Evolutionary conservation across 1,140 invertebrate genomes (phyloP).

Genomic region (Patella vulgata): DNA sequence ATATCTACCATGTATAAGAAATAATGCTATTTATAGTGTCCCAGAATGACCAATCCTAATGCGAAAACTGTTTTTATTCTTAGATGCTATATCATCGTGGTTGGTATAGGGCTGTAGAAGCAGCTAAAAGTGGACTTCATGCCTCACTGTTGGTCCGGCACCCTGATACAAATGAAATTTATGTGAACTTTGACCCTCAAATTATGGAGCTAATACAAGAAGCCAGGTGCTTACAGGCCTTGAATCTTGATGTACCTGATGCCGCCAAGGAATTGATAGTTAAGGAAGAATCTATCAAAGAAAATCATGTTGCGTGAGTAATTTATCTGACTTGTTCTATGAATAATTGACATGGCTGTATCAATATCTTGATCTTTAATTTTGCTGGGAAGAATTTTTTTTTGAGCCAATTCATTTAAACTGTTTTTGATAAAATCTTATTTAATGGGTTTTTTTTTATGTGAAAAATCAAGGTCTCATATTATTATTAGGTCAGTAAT

Average conservation of each 20-base stretch:
- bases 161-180: conserved; percentile 61
- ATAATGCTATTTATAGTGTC: neutral
- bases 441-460: no score
- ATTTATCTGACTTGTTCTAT: neutral
- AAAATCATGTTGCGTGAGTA: conserved; percentile 78
- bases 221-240: conserved; percentile 85
- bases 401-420: no score
- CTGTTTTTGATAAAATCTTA: no score
- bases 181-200: conserved; percentile 67
- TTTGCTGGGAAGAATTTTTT: no score
- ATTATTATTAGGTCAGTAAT: no score
- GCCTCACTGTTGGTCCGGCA: conserved; percentile 62
- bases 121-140: conserved; percentile 61
- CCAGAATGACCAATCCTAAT: no score
- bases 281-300: conserved; percentile 74
- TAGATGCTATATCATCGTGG: conserved; percentile 66
- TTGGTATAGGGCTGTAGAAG: conserved; percentile 64
- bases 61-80: no score
- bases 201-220: conserved; percentile 78
- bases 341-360: no score
- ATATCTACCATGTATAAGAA: neutral
- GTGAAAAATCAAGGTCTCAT: no score
- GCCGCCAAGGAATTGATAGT: conserved; percentile 86
- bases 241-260: conserved; percentile 85
- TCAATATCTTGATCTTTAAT: no score